Evolutionary conservation across 2,888 invertebrate species (phyloP).

Genomic region (Bembecia ichneumoniformis): DNA sequence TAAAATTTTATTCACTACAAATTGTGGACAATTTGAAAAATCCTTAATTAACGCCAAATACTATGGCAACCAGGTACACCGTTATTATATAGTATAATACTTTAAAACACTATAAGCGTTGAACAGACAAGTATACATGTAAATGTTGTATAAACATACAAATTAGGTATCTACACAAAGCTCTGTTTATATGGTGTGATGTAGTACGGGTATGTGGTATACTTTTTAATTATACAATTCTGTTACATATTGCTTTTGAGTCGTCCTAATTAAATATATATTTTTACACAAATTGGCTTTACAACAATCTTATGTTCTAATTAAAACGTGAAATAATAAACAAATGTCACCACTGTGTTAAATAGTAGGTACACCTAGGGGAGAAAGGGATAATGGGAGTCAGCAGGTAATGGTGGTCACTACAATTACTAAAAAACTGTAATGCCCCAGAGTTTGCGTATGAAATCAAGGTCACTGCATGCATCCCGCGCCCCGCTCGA

Average conservation of each 20-base stretch:
- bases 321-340: too few species aligned
- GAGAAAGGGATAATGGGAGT: too few species aligned
- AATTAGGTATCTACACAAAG: conserved; percentile 20
- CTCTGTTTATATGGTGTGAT: conserved; percentile 14
- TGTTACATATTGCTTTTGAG: not conserved
- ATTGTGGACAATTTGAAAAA: conserved; percentile 25
- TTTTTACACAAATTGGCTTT: too few species aligned
- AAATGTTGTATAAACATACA: conserved; percentile 29
- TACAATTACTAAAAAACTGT: too few species aligned
- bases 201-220: conserved; percentile 8
- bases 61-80: conserved; percentile 33
- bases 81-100: conserved; percentile 27
- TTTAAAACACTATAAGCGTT: conserved; percentile 25
- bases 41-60: conserved; percentile 30
- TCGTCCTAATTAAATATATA: too few species aligned
- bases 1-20: conserved; percentile 5
- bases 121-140: conserved; percentile 6
- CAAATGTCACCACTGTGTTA: too few species aligned
- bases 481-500: too few species aligned
- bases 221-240: not conserved
- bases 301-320: too few species aligned
- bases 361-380: too few species aligned
- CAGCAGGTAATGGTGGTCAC: too few species aligned
- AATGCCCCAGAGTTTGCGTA: too few species aligned
- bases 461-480: too few species aligned